These are phyloP conservation scores for Tarsius wallacei DNA, from an alignment of 2,797 vertebrate genomes.

Conservation along the genomic window DNA sequence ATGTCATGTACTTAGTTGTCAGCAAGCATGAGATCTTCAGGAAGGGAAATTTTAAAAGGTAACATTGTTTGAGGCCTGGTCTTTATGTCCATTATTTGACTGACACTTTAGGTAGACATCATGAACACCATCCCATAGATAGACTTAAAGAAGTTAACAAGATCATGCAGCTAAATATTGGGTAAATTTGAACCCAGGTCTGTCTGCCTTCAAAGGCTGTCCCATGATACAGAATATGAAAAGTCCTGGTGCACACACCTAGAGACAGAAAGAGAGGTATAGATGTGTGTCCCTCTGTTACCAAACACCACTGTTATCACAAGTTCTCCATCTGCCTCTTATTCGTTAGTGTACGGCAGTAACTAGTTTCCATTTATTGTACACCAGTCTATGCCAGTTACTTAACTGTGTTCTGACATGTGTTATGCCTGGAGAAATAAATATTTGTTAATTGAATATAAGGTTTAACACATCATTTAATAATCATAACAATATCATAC, in stretches of 20 bases:
- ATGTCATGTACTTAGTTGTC: not conserved
- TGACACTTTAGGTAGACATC: not conserved
- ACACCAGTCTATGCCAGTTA: not conserved
- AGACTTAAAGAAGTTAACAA: not conserved
- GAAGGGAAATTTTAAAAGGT: not conserved
- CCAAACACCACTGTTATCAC: not conserved
- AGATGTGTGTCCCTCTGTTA: not conserved
- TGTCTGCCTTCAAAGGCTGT: not conserved
- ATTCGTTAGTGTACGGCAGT: not conserved
- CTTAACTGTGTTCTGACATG: not conserved
- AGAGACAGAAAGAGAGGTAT: not conserved
- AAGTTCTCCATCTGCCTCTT: not conserved
- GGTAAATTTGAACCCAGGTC: not conserved
- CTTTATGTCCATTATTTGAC: not conserved
- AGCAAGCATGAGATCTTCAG: not conserved
- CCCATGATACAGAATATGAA: not conserved
- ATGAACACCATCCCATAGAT: not conserved
- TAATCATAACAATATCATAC: conserved; percentile 16
- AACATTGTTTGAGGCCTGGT: not conserved
- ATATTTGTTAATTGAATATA: conserved; percentile 43
- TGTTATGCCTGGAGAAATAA: conserved; percentile 59
- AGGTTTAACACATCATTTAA: conserved; percentile 44
- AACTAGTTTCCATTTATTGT: not conserved
- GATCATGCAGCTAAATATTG: not conserved
- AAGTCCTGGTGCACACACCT: not conserved